Evolutionary conservation across 1,140 invertebrate species (phyloP), one percentile per base, ranked within the genome.

Genomic region (Onthophagus taurus): DNA sequence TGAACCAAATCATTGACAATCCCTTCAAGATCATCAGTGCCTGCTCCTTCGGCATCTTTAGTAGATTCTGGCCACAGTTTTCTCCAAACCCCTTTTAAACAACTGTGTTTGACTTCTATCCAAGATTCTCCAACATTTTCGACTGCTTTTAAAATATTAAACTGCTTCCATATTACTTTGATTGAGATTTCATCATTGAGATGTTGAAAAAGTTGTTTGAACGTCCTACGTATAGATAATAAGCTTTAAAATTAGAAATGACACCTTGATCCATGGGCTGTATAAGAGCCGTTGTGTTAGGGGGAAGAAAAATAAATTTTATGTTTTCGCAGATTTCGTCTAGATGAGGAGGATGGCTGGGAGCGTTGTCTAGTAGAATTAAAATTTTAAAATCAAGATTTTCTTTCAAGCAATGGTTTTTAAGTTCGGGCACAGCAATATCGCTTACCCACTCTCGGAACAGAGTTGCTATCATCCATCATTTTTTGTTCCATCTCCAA

Each of bases 241-340:
- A 39, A 9, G 23, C 31, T 47, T 51, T 52, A 44, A 50, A 44
- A 30, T 41, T 42, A 19, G 46, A 4, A 35, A 69, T 70, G 12
- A 69, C 54, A 4, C 60, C 65, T 49, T 64, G 60, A 54, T 68
- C 60, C 48, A 67, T 49, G n/a, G 64, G 65, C 43, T 71, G 67
- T 6, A 70, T 30, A 26, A 58, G 50, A 6, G 53, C 53, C 9
- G 67, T 68, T 0, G 60, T 62, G 48, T 70, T 68, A 6, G 62
- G 49, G 20, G 65, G 65, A 5, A 69, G 46, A 57, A 63, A 68
- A 16, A 54, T 43, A 1, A 66, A 9, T 1, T 36, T 36, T 36
- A 36, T 36, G 21, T 19, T 11, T 26, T 20, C 37, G n/a, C n/a
- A n/a, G n/a, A n/a, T n/a, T n/a, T n/a, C n/a, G 54, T 58, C 4